Conservation (phyloP, 2,888 invertebrate genomes). For the Nyleta sp. region DNA sequence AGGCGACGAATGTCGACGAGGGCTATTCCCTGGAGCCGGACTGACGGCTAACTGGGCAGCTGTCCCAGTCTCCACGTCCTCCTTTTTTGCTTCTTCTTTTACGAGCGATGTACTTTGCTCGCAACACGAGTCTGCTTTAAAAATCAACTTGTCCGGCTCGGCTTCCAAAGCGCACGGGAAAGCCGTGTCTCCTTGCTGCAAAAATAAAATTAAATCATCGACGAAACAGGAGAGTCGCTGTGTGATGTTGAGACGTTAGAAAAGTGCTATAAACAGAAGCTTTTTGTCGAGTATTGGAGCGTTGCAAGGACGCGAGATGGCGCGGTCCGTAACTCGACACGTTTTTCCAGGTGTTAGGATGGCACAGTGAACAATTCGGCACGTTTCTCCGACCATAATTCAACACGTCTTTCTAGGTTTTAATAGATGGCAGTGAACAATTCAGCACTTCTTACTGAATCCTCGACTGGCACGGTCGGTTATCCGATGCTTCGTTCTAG, state of each 20-base stretch:
- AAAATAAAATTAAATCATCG: slow-evolving; percentile 25
- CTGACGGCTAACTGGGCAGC: slow-evolving; percentile 77
- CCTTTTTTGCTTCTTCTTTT: slow-evolving; percentile 55
- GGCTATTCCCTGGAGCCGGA: slow-evolving; percentile 76
- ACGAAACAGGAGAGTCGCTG: neutral
- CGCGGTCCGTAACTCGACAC: too few species aligned
- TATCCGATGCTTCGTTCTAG: too few species aligned
- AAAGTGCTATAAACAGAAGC: too few species aligned
- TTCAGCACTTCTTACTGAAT: too few species aligned
- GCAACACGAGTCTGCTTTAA: slow-evolving; percentile 71
- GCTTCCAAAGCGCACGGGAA: slow-evolving; percentile 12
- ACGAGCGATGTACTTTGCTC: slow-evolving; percentile 51
- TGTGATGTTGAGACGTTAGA: neutral
- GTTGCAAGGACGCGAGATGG: too few species aligned
- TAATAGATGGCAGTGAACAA: too few species aligned
- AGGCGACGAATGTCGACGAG: slow-evolving; percentile 59
- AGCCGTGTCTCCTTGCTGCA: neutral
- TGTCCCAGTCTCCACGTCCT: slow-evolving; percentile 74
- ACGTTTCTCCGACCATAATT: too few species aligned
- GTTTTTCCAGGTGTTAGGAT: too few species aligned
- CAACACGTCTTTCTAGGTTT: too few species aligned
- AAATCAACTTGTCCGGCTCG: slow-evolving; percentile 65
- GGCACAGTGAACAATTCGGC: too few species aligned
- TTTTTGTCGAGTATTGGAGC: too few species aligned
- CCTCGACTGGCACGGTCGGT: too few species aligned